Base-by-base conservation (phyloP, 2,797 vertebrate genomes). In the Xiphorhynchus erythropygius region DNA sequence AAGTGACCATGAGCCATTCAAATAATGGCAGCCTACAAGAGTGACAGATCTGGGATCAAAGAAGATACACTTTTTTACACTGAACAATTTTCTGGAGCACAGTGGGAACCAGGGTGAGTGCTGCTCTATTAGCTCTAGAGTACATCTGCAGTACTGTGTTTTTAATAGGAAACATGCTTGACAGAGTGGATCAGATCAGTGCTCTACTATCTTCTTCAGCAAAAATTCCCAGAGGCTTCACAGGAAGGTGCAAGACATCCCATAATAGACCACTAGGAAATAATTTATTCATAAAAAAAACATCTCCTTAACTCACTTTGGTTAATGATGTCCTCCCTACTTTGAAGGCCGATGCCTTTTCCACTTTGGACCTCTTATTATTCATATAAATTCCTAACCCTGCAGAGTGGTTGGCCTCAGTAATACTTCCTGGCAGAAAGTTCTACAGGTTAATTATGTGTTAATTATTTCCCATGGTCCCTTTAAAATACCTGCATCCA, bases 381-480 rank as follows among this genome's bases (percentile, higher is more conserved):
- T 94, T 84, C 78, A 71, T 87, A 95, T 94, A 95, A 93, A 96
- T 93, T 94, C 90, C 93, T 89, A 93, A 95, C 90, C 91, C 91
- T 82, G 87, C 89, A 89, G 93, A 96, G 94, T 0, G 0, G 74
- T 57, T 94, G 93, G 95, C 94, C 94, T 94, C 90, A 62, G 77
- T 94, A 96, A 96, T 95, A 94, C 91, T 94, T 96, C 93, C 93
- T 94, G 85, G 94, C 95, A 97, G 91, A 89, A 82, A 95, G 96
- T 96, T 96, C 80, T 90, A 91, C 81, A 87, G 96, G 95, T 96
- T 97, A 96, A 97, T 96, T 97, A 96, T 94, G 96, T 97, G 95
- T 87, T 96, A 97, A 96, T 97, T 96, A 97, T 96, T 93, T 96
- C 95, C 94, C 93, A 90, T 90, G 95, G 87, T 96, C 94, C 95